Percentiles rank a stretch among this genome's conserved stretches.
These are phyloP conservation scores for Cenopis cana DNA, from an alignment of 2,888 invertebrate genomes.

Conservation along the genomic window DNA sequence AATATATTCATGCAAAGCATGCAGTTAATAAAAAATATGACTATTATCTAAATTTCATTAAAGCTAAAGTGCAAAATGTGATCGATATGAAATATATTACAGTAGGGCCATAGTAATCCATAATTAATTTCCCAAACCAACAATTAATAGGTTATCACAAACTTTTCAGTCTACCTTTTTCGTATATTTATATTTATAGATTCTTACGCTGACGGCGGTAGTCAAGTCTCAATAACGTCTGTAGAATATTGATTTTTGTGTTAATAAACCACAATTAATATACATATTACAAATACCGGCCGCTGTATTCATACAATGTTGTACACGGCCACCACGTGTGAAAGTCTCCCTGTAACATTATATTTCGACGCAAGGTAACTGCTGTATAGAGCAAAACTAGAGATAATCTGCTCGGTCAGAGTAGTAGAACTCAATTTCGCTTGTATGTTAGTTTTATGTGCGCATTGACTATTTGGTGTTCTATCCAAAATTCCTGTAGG, in stretches of 20 bases:
- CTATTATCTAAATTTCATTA: neutral
- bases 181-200: neutral
- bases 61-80: constrained; percentile 23
- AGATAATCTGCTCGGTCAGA: too few species aligned
- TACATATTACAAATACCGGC: too few species aligned
- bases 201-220: neutral
- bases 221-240: constrained; percentile 4
- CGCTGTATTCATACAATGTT: too few species aligned
- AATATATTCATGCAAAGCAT: constrained; percentile 38
- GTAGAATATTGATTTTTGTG: neutral
- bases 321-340: too few species aligned
- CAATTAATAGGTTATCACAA: constrained; percentile 17
- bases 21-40: constrained; percentile 21
- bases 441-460: too few species aligned
- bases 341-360: too few species aligned
- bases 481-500: too few species aligned
- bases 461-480: too few species aligned
- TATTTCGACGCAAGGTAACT: too few species aligned
- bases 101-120: constrained; percentile 64
- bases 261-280: neutral
- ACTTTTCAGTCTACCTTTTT: constrained; percentile 1
- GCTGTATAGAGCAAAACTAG: too few species aligned
- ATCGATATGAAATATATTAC: constrained; percentile 42
- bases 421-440: too few species aligned
- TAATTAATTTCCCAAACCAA: constrained; percentile 23